Conservation (phyloP, 2,797 vertebrate species). For the Spondyliosoma cantharus region DNA sequence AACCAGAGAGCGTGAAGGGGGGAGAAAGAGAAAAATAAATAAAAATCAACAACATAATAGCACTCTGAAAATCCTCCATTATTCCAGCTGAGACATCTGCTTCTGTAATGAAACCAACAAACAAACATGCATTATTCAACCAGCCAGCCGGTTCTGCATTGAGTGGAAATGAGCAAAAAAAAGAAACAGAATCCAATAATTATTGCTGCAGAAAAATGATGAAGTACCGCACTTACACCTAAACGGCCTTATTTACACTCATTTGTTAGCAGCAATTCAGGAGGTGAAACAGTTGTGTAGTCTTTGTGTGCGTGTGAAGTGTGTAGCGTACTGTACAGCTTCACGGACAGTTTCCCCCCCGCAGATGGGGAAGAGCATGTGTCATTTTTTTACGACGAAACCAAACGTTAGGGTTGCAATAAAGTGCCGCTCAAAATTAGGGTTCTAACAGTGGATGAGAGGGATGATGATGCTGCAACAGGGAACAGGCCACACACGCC, state of each 20-base stretch:
- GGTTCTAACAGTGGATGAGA: conserved; percentile 33
- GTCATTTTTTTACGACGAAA: conserved; percentile 58
- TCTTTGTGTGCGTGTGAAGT: conserved; percentile 20
- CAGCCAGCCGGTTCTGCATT: conserved; percentile 52
- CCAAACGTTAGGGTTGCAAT: conserved; percentile 57
- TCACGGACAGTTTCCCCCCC: conserved; percentile 30
- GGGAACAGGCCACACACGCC: not conserved
- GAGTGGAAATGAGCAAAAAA: conserved; percentile 55
- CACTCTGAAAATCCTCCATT: conserved; percentile 66
- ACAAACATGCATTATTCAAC: conserved; percentile 80
- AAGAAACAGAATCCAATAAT: conserved; percentile 66
- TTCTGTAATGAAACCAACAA: conserved; percentile 75
- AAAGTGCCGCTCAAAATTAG: conserved; percentile 51
- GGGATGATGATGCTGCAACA: conserved; percentile 34
- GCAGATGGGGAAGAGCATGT: conserved; percentile 41
- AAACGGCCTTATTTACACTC: conserved; percentile 73
- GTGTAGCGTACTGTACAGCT: conserved; percentile 7
- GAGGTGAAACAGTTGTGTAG: conserved; percentile 41
- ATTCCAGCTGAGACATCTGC: conserved; percentile 73
- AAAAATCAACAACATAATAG: conserved; percentile 50
- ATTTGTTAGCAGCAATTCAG: conserved; percentile 69
- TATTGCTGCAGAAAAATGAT: conserved; percentile 73
- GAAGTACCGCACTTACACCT: conserved; percentile 69
- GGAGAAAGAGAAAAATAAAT: not conserved
- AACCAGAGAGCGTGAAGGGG: conserved; percentile 7